Evolutionary conservation across 2,888 invertebrate species (phyloP).

Genomic region (Cheilosia grossa): DNA sequence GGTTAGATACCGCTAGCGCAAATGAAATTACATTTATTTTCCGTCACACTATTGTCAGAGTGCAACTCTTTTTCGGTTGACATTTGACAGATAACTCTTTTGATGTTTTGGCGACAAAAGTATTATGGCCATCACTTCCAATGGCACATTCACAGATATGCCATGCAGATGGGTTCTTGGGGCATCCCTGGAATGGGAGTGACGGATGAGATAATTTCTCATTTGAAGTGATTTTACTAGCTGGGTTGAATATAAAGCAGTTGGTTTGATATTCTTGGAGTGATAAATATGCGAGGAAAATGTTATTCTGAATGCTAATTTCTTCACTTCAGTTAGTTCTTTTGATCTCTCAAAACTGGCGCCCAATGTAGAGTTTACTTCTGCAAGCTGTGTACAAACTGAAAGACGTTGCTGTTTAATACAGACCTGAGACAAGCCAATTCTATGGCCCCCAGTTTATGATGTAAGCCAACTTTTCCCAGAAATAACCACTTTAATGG

Average conservation of each 20-base stretch:
- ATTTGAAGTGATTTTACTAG: slow-evolving; percentile 4
- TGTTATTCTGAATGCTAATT: neutral
- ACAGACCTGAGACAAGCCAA: no score
- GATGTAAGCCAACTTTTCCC: no score
- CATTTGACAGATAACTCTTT: slow-evolving; percentile 58
- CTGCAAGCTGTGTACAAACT: no score
- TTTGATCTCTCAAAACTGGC: no score
- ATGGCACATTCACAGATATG: slow-evolving; percentile 17
- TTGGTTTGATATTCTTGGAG: neutral
- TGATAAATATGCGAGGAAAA: slow-evolving; percentile 4
- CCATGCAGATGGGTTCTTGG: neutral
- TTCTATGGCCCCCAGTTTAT: no score
- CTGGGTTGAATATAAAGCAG: slow-evolving; percentile 1
- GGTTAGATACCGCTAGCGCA: neutral
- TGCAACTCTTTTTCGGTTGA: slow-evolving; percentile 39
- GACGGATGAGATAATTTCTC: slow-evolving; percentile 45
- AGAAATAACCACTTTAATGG: no score
- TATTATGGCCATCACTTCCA: slow-evolving; percentile 21
- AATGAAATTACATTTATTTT: slow-evolving; percentile 36
- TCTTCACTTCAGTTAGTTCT: no score
- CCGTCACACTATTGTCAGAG: slow-evolving; percentile 27
- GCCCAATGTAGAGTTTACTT: no score
- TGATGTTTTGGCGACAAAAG: slow-evolving; percentile 40
- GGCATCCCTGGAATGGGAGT: slow-evolving; percentile 10
- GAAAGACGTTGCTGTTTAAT: no score